These are phyloP conservation scores for Solea solea DNA, from an alignment of 2,113 vertebrate genomes.

Conservation along the genomic window DNA sequence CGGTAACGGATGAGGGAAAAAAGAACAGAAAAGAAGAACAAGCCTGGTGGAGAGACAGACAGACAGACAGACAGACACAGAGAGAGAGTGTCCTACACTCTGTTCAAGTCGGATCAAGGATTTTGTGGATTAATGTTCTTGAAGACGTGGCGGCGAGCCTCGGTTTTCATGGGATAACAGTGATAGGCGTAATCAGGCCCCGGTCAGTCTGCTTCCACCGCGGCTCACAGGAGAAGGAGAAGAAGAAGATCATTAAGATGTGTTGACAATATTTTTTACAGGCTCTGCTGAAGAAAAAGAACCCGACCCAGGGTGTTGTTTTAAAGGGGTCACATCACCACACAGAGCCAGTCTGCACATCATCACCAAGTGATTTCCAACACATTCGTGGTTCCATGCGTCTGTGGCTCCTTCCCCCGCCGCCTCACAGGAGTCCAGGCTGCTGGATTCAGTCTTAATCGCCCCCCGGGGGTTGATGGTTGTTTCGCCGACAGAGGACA, in stretches of 20 bases:
- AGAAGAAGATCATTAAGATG: neutral
- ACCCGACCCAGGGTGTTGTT: neutral
- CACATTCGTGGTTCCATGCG: constrained; percentile 25
- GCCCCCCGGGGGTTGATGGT: constrained; percentile 48
- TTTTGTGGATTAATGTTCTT: constrained; percentile 74
- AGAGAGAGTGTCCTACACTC: constrained; percentile 11
- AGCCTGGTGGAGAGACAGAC: constrained; percentile 29
- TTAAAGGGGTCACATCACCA: constrained; percentile 34
- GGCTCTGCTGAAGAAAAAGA: constrained; percentile 40
- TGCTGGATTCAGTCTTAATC: constrained; percentile 20
- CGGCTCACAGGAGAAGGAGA: no score
- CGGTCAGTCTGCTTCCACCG: constrained; percentile 1
- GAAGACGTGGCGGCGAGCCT: constrained; percentile 69
- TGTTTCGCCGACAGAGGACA: constrained; percentile 24
- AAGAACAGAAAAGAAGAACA: constrained; percentile 39
- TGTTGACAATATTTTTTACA: constrained; percentile 31
- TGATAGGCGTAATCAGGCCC: constrained; percentile 52
- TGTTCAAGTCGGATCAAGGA: constrained; percentile 74
- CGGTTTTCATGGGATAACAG: constrained; percentile 78
- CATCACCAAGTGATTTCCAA: constrained; percentile 37
- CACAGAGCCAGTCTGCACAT: constrained; percentile 23
- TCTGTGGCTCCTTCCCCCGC: neutral
- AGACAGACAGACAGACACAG: no score
- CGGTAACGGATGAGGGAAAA: constrained; percentile 50
- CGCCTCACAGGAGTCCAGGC: constrained; percentile 7